Base-by-base conservation (phyloP, 2,888 invertebrate genomes). In the Eilema caniola region DNA sequence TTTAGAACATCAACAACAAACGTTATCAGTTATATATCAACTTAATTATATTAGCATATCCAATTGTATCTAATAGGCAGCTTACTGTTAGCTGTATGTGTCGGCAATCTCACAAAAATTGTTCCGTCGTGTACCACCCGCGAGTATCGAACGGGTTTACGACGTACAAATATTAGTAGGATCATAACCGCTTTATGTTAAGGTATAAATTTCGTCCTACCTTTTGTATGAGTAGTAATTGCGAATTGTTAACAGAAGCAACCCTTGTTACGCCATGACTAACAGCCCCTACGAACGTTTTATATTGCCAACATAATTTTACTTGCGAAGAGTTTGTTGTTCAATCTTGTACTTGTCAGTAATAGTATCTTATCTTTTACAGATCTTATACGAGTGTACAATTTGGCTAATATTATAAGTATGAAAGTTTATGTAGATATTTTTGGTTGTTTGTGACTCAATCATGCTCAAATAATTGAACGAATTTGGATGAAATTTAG, bases 121-220 rank as follows among this genome's bases (percentile, higher is more conserved):
- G 72, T 69, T 67, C 70, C 59, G 64, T 60, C 62, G 66, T 60
- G 57, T 41, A 64, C 68, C 70, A 63, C 66, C 37, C 67, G 59
- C 64, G 59, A 71, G 66, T 73, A 76, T 80, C 70, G 80, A 75
- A 69, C 71, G 71, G 62, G 66, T 78, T 79, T 79, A 81, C 73
- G 82, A 73, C 68, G 41, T 71, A 77, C 79, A 77, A 80, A 75
- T 81, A 81, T 75, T 75, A 66, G 66, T 3, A 71, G 65, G 72
- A 73, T 73, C 79, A 73, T 82, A 82, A 81, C 82, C 71, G 67
- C 80, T 82, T 82, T 74, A 82, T 77, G 73, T 74, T 61, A 25
- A 69, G 76, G 76, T 74, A 79, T 78, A 76, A 79, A 79, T 77
- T 79, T 77, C 73, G 25, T 25, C 41, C 47, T 31, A 28, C 66